These are phyloP conservation scores for Temnothorax nylanderi DNA, from an alignment of 1,140 invertebrate species.

Conservation along the genomic window DNA sequence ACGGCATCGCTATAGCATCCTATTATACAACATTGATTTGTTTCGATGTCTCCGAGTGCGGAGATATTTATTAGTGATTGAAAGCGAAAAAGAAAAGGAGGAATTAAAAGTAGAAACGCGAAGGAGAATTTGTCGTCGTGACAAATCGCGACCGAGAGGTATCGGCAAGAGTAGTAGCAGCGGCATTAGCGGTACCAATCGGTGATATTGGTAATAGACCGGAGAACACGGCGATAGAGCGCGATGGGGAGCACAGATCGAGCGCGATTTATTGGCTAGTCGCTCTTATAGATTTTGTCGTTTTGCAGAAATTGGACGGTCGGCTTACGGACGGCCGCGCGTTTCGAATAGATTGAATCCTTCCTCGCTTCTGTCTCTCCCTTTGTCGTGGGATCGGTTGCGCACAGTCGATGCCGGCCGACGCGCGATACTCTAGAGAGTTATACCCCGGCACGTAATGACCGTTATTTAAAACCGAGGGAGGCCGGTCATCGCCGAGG, in stretches of 20 bases:
- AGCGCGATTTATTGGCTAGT: conserved; percentile 23
- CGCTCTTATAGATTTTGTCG: conserved; percentile 39
- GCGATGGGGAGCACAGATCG: neutral
- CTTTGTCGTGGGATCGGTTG: conserved; percentile 39
- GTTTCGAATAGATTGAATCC: conserved; percentile 47
- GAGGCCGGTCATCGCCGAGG: conserved; percentile 43
- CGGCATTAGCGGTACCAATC: neutral
- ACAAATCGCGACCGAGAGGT: neutral
- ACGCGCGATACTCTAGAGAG: conserved; percentile 41
- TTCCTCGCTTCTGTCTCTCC: conserved; percentile 38
- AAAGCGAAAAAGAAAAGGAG: neutral
- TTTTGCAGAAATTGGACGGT: conserved; percentile 59
- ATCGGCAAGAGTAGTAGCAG: neutral
- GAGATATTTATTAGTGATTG: neutral
- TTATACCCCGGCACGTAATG: conserved; percentile 60
- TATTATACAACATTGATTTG: neutral
- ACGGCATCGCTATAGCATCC: no score
- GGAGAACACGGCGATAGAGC: neutral
- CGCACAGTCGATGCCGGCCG: neutral
- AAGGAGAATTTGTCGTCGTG: neutral
- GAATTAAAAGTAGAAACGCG: neutral
- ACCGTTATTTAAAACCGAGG: conserved; percentile 71
- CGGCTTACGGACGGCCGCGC: neutral
- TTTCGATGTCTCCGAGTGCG: neutral
- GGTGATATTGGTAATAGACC: conserved; percentile 22